Evolutionary conservation across 2,888 invertebrate species (phyloP).

Genomic region (Cheilosia urbana): DNA sequence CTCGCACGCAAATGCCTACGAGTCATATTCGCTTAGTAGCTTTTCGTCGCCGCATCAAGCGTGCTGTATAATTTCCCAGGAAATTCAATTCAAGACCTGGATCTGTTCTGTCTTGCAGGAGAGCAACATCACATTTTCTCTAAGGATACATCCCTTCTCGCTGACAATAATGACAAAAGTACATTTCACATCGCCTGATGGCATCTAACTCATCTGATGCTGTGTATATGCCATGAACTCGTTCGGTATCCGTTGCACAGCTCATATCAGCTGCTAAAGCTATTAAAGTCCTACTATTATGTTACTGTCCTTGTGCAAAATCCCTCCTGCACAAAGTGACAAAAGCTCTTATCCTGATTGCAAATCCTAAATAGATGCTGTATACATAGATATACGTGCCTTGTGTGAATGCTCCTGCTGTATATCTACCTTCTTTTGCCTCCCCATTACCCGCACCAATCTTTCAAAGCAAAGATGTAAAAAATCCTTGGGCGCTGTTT

Average conservation of each 20-base stretch:
- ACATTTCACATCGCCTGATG: slow-evolving; percentile 57
- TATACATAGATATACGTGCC: not conserved
- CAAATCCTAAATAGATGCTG: slow-evolving; percentile 68
- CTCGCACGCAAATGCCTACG: not conserved
- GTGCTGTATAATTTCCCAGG: slow-evolving; percentile 48
- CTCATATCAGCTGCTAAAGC: slow-evolving; percentile 66
- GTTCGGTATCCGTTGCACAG: slow-evolving; percentile 39
- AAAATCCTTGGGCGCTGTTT: slow-evolving; percentile 67
- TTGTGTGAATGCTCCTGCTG: slow-evolving; percentile 11
- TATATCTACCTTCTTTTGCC: slow-evolving; percentile 4
- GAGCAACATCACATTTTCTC: slow-evolving; percentile 11
- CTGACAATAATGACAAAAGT: slow-evolving; percentile 56
- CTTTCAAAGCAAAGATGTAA: slow-evolving; percentile 36
- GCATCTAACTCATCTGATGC: slow-evolving; percentile 18
- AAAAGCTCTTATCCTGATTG: slow-evolving; percentile 76
- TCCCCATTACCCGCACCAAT: not conserved
- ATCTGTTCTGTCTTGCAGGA: slow-evolving; percentile 13
- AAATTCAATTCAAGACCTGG: slow-evolving; percentile 47
- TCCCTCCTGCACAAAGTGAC: slow-evolving; percentile 74
- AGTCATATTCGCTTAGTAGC: slow-evolving; percentile 11
- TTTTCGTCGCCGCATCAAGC: slow-evolving; percentile 43
- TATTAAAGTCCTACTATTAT: slow-evolving; percentile 72
- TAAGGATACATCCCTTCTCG: not conserved
- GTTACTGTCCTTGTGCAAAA: slow-evolving; percentile 68
- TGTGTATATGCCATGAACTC: slow-evolving; percentile 40